These are phyloP conservation scores for Orussus abietinus DNA, from an alignment of 1,140 invertebrate species.

Conservation along the genomic window DNA sequence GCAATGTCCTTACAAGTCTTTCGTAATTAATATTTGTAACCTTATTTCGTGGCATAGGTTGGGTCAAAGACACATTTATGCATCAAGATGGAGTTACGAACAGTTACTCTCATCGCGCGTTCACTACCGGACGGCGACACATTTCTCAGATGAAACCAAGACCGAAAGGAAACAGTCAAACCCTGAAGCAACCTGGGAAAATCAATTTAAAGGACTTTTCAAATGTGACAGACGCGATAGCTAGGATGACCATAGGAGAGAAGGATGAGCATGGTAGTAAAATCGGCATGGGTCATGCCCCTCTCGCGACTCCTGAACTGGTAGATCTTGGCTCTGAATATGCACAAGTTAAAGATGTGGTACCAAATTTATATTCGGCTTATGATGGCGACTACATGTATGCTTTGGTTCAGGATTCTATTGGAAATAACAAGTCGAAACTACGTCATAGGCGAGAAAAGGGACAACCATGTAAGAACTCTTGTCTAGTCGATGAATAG, in stretches of 20 bases:
- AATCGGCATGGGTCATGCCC: constrained; percentile 64
- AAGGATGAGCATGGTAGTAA: constrained; percentile 55
- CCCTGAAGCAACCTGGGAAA: constrained; percentile 84
- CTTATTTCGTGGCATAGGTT: constrained; percentile 49
- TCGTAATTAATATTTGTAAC: constrained; percentile 11
- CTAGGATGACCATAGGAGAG: constrained; percentile 68
- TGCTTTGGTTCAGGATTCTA: constrained; percentile 61
- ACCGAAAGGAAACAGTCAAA: constrained; percentile 74
- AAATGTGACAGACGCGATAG: constrained; percentile 81
- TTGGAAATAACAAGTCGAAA: constrained; percentile 59
- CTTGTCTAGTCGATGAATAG: no score
- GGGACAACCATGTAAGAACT: constrained; percentile 60
- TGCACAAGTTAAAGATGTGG: constrained; percentile 64
- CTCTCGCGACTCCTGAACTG: constrained; percentile 75
- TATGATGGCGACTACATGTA: constrained; percentile 61
- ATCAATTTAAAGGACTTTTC: constrained; percentile 86
- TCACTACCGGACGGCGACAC: constrained; percentile 74
- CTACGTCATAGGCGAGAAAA: constrained; percentile 62
- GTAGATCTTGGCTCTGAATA: constrained; percentile 70
- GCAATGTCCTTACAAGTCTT: no score
- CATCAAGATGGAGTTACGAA: constrained; percentile 60
- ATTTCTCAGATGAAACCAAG: constrained; percentile 62
- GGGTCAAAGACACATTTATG: constrained; percentile 64
- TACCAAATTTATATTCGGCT: constrained; percentile 58
- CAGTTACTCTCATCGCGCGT: constrained; percentile 72